Evolutionary conservation across 2,888 invertebrate genomes (phyloP).

Genomic region (Eulithis testata): DNA sequence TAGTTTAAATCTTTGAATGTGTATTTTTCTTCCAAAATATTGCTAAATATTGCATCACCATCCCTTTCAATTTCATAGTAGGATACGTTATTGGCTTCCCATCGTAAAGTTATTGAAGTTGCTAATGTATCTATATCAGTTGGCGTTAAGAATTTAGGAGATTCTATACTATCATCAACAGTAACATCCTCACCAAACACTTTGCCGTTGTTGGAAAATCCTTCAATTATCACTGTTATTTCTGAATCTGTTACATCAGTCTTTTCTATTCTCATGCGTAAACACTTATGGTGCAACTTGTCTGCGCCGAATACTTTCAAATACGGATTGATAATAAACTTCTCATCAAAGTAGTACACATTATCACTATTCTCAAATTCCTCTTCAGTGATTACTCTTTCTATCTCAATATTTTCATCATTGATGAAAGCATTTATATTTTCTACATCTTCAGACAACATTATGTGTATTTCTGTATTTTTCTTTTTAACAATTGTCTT

Average conservation of each 20-base stretch:
- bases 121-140: slow-evolving; percentile 51
- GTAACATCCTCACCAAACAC: slow-evolving; percentile 52
- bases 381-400: slow-evolving; percentile 53
- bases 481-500: slow-evolving; percentile 61
- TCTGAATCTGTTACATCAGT: slow-evolving; percentile 60
- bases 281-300: slow-evolving; percentile 55
- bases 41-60: slow-evolving; percentile 57
- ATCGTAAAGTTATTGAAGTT: slow-evolving; percentile 57
- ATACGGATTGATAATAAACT: slow-evolving; percentile 65
- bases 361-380: slow-evolving; percentile 61
- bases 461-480: slow-evolving; percentile 64
- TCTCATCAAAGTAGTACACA: slow-evolving; percentile 60
- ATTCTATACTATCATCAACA: slow-evolving; percentile 44
- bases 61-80: slow-evolving; percentile 74
- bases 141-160: slow-evolving; percentile 52
- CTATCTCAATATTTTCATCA: slow-evolving; percentile 55
- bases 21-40: slow-evolving; percentile 54
- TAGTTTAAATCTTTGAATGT: slow-evolving; percentile 58
- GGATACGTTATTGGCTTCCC: slow-evolving; percentile 53
- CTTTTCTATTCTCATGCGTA: slow-evolving; percentile 66
- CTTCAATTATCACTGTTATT: slow-evolving; percentile 65
- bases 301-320: slow-evolving; percentile 47
- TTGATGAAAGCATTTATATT: slow-evolving; percentile 61
- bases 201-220: slow-evolving; percentile 52
- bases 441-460: slow-evolving; percentile 54